Conservation (phyloP, 2,113 vertebrate genomes). For the Euleptes europaea region DNA sequence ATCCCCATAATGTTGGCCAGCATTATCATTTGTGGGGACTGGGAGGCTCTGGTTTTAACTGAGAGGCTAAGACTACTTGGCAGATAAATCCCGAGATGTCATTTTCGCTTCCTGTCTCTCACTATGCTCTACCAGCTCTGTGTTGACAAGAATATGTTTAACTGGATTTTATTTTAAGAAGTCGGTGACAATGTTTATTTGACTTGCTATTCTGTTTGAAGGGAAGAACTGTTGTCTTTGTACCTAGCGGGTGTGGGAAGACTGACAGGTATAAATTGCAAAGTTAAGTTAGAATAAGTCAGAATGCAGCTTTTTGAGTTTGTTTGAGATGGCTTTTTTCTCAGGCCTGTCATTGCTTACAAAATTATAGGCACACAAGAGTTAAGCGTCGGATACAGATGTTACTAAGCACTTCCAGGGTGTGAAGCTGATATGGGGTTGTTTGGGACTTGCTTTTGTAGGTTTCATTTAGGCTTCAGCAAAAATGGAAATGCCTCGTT, state of each 20-base stretch:
- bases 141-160: not conserved
- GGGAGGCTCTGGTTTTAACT: no score
- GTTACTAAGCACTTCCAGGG: slow-evolving; percentile 44
- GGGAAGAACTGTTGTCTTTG: slow-evolving; percentile 74
- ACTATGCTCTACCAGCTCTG: not conserved
- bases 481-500: slow-evolving; percentile 37
- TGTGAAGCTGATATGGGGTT: slow-evolving; percentile 49
- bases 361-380: slow-evolving; percentile 63
- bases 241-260: slow-evolving; percentile 72
- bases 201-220: slow-evolving; percentile 71
- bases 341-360: slow-evolving; percentile 54
- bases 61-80: not conserved
- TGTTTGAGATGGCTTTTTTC: slow-evolving; percentile 58
- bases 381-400: slow-evolving; percentile 47
- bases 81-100: not conserved
- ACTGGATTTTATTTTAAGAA: slow-evolving; percentile 37
- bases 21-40: not conserved
- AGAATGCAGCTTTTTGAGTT: slow-evolving; percentile 55
- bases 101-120: not conserved
- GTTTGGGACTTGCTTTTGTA: slow-evolving; percentile 35
- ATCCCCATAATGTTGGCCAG: not conserved
- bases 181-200: slow-evolving; percentile 64
- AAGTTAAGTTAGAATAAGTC: slow-evolving; percentile 60
- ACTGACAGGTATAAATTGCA: slow-evolving; percentile 70
- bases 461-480: slow-evolving; percentile 30